Percentiles rank a stretch among this genome's conserved stretches.
phyloP scores from a whole-genome alignment of 2,888 invertebrate species.

The Eupithecia vulgata region DNA sequence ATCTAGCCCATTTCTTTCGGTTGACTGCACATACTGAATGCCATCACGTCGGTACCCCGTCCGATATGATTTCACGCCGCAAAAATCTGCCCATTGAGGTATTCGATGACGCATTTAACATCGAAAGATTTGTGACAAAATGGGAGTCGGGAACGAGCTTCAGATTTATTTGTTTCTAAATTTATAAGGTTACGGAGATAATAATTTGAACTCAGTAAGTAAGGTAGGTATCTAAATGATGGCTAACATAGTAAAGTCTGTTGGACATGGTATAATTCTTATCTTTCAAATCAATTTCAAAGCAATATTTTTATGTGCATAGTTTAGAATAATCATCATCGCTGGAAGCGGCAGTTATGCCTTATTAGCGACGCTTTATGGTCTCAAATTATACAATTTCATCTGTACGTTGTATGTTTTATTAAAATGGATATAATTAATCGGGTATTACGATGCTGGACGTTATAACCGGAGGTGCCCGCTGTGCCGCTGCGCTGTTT shows the following conservation, averaged over 20 bases:
- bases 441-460: slow-evolving; percentile 82
- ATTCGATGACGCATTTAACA: not conserved
- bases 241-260: not conserved
- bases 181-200: not conserved
- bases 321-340: slow-evolving; percentile 62
- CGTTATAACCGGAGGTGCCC: slow-evolving; percentile 69
- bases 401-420: slow-evolving; percentile 79
- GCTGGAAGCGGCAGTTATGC: slow-evolving; percentile 68
- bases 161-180: not conserved
- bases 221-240: not conserved
- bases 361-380: slow-evolving; percentile 76
- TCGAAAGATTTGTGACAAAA: not conserved
- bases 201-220: not conserved
- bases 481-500: slow-evolving; percentile 73
- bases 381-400: slow-evolving; percentile 79
- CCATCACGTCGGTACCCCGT: not conserved
- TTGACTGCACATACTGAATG: not conserved
- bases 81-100: not conserved
- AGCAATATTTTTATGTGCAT: slow-evolving; percentile 68
- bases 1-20: not conserved
- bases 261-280: slow-evolving; percentile 51
- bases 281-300: slow-evolving; percentile 63
- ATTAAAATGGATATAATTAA: slow-evolving; percentile 82
- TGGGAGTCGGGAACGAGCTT: not conserved
- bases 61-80: not conserved